These are phyloP conservation scores for Metaphire vulgaris DNA, from an alignment of 1,140 invertebrate genomes.

Conservation along the genomic window DNA sequence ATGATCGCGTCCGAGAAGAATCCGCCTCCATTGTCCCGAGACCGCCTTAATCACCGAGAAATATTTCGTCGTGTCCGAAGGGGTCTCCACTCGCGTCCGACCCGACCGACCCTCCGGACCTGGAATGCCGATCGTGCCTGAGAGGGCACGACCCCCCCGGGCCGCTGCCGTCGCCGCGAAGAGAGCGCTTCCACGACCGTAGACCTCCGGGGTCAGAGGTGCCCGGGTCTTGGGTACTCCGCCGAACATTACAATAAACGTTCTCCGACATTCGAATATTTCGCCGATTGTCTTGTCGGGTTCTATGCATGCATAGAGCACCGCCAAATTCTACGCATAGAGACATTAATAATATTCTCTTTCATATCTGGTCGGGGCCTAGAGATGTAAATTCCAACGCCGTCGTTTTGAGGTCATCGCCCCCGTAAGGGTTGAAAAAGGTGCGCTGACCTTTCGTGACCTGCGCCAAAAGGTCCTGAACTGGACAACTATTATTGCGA, in stretches of 20 bases:
- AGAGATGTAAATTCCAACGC: not conserved
- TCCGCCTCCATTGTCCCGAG: not conserved
- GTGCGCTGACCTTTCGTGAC: not conserved
- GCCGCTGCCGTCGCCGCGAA: not conserved
- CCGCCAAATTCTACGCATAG: too few relatives aligned
- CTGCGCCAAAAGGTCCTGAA: not conserved
- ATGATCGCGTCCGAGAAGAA: not conserved
- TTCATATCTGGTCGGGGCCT: too few relatives aligned
- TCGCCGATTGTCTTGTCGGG: too few relatives aligned
- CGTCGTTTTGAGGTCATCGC: not conserved
- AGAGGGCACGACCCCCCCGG: not conserved
- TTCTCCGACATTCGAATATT: too few relatives aligned
- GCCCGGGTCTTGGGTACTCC: not conserved
- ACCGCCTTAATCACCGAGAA: not conserved
- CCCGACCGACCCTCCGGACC: not conserved
- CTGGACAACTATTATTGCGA: too few relatives aligned
- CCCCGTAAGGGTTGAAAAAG: not conserved
- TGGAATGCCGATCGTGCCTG: too few relatives aligned
- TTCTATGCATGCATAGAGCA: too few relatives aligned
- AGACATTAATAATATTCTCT: too few relatives aligned
- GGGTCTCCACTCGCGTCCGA: not conserved
- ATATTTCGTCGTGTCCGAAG: not conserved
- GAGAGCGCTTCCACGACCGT: not conserved
- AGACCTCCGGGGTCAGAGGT: not conserved
- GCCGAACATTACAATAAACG: not conserved